A percentile compares a stretch with the other conserved stretches of the same genome.
Evolutionary conservation across 2,797 vertebrate species (phyloP).

Genomic region (Enteromius argenteus): DNA sequence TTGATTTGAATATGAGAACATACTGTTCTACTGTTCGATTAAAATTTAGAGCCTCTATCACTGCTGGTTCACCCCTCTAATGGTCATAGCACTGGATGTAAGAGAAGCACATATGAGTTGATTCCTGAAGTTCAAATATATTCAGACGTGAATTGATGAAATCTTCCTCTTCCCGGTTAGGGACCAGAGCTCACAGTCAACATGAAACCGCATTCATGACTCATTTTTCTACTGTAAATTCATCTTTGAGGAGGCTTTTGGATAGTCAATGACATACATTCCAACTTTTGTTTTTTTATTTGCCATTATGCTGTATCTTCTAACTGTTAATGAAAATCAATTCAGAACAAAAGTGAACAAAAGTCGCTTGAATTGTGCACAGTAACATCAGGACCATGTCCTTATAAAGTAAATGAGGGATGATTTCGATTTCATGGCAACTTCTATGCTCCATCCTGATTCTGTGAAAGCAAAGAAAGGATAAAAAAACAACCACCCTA

Average conservation of each 20-base stretch:
- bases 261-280: background rate
- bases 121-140: background rate
- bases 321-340: background rate
- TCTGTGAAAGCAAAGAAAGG: background rate
- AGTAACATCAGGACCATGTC: background rate
- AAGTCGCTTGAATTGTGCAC: background rate
- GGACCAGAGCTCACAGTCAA: background rate
- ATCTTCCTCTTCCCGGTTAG: background rate
- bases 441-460: background rate
- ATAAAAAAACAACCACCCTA: background rate
- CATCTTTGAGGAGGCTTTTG: background rate
- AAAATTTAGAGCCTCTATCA: background rate
- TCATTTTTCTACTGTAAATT: background rate
- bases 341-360: background rate
- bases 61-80: background rate
- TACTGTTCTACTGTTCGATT: no score
- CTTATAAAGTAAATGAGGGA: background rate
- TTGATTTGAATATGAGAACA: conserved; percentile 30
- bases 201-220: background rate
- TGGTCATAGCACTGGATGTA: background rate
- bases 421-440: conserved; percentile 4
- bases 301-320: background rate
- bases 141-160: conserved; percentile 2
- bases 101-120: background rate
- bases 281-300: background rate